Evolutionary conservation across 2,113 vertebrate genomes (phyloP).

Genomic region (human (Homo sapiens)): DNA sequence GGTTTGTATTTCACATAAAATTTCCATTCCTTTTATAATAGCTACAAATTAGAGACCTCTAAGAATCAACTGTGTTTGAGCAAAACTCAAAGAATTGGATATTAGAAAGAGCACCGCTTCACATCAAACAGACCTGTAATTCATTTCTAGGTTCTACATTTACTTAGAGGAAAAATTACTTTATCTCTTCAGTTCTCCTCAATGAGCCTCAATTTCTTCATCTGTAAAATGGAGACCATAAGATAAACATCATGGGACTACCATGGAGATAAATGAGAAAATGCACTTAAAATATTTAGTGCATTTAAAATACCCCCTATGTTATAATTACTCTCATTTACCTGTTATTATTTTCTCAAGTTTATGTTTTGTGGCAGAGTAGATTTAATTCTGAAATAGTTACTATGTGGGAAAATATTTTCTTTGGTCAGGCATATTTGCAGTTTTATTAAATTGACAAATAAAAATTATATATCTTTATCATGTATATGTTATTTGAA

Average conservation of each 20-base stretch:
- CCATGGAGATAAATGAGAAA: not conserved
- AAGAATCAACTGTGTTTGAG: not conserved
- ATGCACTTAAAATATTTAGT: not conserved
- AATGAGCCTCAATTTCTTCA: not conserved
- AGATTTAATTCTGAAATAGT: slow-evolving; percentile 13
- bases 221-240: not conserved
- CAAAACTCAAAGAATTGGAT: not conserved
- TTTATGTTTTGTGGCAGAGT: not conserved
- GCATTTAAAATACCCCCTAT: not conserved
- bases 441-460: not conserved
- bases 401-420: not conserved
- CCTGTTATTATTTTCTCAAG: not conserved
- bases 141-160: not conserved
- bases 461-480: not conserved
- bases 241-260: not conserved
- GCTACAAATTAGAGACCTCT: not conserved
- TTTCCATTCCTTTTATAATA: not conserved
- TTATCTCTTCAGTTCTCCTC: not conserved
- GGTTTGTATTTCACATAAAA: not conserved
- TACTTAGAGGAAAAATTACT: not conserved
- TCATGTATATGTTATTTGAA: not conserved
- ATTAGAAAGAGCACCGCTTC: not conserved
- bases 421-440: not conserved
- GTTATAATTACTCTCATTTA: not conserved
- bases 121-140: not conserved